Base-by-base conservation (phyloP, 2,888 invertebrate species). In the Eledone cirrhosa region DNA sequence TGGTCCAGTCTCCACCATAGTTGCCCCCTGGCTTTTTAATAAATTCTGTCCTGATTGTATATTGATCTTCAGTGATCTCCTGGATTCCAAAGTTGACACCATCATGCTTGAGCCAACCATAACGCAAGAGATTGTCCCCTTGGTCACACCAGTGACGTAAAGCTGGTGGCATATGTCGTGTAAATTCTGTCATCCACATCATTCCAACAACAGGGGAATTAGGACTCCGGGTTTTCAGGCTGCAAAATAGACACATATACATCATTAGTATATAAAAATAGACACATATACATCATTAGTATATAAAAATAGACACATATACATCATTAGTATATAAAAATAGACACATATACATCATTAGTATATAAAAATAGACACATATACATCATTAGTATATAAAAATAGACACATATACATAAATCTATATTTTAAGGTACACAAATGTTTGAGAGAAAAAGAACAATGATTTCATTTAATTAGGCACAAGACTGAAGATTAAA, bases 61-160 rank as follows among this genome's bases (percentile, higher is more conserved):
- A 94, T 0, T 94, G 94, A 0, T 94, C 93, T 88, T 99, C 99
- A 2, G 93, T 91, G 78, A 99, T 95, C 85, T 95, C 93, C 90
- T 99, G 99, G 53, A 95, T 92, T 0, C 99, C 99, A 91, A 99
- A 99, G 13, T 94, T 94, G 59, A 93, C 92, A 0, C 98, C 98
- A 89, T 99, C 98, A 88, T 99, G 99, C 83, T 95, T 94, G 8
- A 94, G 90, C 99, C 99, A 99, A 0, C 96, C 95, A 88, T 97
- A 94, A 67, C 94, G 85, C 13, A 83, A 82, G n/a, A 90, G 82
- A 2, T 83, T 81, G 83, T 91, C 90, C 22, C 87, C 89, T 93
- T 13, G 96, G 95, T 86, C 94, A 94, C 82, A 95, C 95, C 79
- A 90, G 78, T 88, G 87, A 79, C 91, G 94, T 92, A 95, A 93